Conservation (phyloP, 2,797 vertebrate species). For the Erpetoichthys calabaricus region DNA sequence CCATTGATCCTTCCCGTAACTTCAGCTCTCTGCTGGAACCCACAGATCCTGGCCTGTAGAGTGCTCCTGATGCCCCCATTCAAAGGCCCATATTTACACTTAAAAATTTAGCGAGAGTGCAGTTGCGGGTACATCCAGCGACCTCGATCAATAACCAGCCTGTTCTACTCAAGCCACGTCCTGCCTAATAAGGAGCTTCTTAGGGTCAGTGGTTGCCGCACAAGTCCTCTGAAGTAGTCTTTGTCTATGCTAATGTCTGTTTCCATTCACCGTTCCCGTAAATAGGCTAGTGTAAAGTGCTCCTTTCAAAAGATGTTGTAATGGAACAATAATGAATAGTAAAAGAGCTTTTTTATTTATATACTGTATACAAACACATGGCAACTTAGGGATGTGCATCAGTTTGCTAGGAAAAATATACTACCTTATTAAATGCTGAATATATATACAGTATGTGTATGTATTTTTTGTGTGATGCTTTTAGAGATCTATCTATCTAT, state of each 20-base stretch:
- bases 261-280: slow-evolving; percentile 90
- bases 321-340: slow-evolving; percentile 33
- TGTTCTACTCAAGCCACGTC: slow-evolving; percentile 64
- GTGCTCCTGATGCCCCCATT: slow-evolving; percentile 92
- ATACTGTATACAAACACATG: slow-evolving; percentile 21
- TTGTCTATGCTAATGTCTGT: slow-evolving; percentile 76
- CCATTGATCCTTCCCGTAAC: slow-evolving; percentile 99
- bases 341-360: slow-evolving; percentile 7
- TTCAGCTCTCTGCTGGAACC: slow-evolving; percentile 92
- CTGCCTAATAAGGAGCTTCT: slow-evolving; percentile 99
- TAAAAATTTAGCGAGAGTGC: slow-evolving; percentile 99
- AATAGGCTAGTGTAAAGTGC: slow-evolving; percentile 49
- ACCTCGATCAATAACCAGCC: slow-evolving; percentile 95
- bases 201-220: slow-evolving; percentile 80
- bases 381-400: no score
- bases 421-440: no score
- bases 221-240: slow-evolving; percentile 88
- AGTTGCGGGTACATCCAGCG: slow-evolving; percentile 92
- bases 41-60: slow-evolving; percentile 90
- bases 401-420: no score
- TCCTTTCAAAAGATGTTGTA: slow-evolving; percentile 12
- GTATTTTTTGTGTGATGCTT: no score
- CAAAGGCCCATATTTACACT: slow-evolving; percentile 99
- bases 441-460: no score
- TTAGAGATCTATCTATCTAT: no score